These are phyloP conservation scores for Bombus confusus DNA, from an alignment of 1,140 invertebrate species.

Conservation along the genomic window DNA sequence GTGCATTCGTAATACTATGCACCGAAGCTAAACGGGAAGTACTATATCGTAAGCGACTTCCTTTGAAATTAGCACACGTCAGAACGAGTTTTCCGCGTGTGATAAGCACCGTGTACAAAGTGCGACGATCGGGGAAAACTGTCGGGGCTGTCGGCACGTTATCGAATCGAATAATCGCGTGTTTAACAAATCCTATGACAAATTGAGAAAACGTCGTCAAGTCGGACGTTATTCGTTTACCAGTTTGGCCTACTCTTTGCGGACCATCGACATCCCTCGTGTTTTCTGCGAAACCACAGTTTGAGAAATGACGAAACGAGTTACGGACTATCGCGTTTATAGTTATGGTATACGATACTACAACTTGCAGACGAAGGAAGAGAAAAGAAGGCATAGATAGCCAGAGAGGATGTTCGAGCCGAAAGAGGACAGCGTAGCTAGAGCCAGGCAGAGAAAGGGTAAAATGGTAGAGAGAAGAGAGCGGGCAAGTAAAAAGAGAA, in stretches of 20 bases:
- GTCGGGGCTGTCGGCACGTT: not conserved
- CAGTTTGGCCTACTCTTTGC: not conserved
- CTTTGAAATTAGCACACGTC: constrained; percentile 70
- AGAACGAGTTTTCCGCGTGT: constrained; percentile 69
- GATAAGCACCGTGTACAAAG: constrained; percentile 65
- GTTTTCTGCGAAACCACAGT: not conserved
- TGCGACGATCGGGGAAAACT: constrained; percentile 55
- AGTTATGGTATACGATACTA: constrained; percentile 14
- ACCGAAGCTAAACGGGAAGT: constrained; percentile 62
- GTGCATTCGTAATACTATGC: constrained; percentile 57
- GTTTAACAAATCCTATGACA: rapidly evolving
- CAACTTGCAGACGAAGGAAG: constrained; percentile 49
- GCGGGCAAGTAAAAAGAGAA: constrained; percentile 45
- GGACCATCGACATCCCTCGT: too few relatives aligned
- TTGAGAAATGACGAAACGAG: not conserved
- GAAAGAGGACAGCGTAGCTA: constrained; percentile 47
- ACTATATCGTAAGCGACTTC: constrained; percentile 69
- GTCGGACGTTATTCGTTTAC: not conserved
- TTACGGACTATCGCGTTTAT: not conserved
- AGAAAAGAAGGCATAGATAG: constrained; percentile 56
- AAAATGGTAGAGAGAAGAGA: constrained; percentile 48
- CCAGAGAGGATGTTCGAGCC: constrained; percentile 16
- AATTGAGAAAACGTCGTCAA: too few relatives aligned
- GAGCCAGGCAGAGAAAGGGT: constrained; percentile 37
- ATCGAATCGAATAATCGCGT: not conserved